Evolutionary conservation across 1,140 invertebrate species (phyloP), one percentile per base, ranked within the genome.

Genomic region (Drosophila nasuta): DNA sequence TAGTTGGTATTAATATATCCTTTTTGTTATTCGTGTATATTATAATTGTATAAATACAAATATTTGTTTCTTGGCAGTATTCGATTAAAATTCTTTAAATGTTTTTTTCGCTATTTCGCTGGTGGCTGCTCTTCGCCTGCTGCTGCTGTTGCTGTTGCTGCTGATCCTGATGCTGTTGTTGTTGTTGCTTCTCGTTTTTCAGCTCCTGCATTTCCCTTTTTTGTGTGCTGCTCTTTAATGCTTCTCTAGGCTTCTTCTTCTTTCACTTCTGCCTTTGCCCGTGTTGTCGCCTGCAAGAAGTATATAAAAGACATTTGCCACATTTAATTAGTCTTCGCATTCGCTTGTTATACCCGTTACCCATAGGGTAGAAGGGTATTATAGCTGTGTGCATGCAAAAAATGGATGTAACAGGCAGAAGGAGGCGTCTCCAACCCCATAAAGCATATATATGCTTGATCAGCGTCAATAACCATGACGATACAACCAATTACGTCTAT

Each of bases 61-160:
- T 81, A 63, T 74, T 77, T 81, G 51, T 68, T 81, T 8, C 33
- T 77, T 89, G 85, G 85, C 85, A 88, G 85, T 88, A 76, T 89
- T 88, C 69, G 85, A 85, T 89, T 88, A 79, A 88, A 88, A 88
- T 88, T 88, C 85, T 89, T 90, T 62, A 75, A 88, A 85, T 80
- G 68, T 79, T 41, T 65, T 65, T 69, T 62, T 43, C 41, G 20
- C n/a, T 28, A 67, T 54, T 25, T 25, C 20, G 20, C 20, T 77
- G 57, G 52, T 74, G 64, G 74, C 77, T 70, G 73, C 56, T 11
- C 35, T 41, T 1, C 11, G 41, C 13, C 17, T 20, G 46, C 8
- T 20, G 15, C 8, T 48, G 45, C 15, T 15, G 13, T 5, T 48
- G 45, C 15, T 15, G 13, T 5, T 48, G 45, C 2, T 15, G 13